These are phyloP conservation scores for Synaphobranchus kaupii DNA, from an alignment of 2,797 vertebrate species.

Conservation along the genomic window DNA sequence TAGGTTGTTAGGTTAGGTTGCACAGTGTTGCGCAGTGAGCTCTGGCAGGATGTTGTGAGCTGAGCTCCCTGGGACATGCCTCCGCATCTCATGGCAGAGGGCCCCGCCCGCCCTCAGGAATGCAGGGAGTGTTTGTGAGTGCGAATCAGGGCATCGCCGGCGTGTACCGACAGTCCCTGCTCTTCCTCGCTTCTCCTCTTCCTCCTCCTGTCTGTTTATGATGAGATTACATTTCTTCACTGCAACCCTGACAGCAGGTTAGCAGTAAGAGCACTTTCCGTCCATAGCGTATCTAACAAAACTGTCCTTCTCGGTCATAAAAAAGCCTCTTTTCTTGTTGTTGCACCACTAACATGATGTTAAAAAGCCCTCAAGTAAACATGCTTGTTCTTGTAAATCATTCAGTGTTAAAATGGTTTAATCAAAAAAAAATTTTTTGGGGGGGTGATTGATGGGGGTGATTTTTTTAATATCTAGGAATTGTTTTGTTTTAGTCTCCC, in stretches of 20 bases:
- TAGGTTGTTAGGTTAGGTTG: too few relatives aligned
- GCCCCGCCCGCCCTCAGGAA: neutral
- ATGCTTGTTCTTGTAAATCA: neutral
- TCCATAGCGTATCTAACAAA: neutral
- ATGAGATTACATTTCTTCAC: neutral
- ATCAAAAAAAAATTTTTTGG: neutral
- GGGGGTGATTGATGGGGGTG: neutral
- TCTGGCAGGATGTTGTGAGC: neutral
- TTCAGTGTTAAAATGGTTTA: neutral
- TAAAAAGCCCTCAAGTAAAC: neutral
- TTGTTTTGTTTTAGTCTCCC: neutral
- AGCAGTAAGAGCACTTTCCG: neutral
- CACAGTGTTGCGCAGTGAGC: neutral
- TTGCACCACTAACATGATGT: neutral
- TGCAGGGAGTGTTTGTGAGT: constrained; percentile 10
- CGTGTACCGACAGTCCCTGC: neutral
- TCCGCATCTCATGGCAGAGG: neutral
- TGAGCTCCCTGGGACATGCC: neutral
- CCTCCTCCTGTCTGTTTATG: neutral
- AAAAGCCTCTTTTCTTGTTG: neutral
- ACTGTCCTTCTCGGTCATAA: neutral
- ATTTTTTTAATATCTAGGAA: neutral
- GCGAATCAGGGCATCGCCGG: neutral
- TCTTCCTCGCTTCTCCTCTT: neutral
- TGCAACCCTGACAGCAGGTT: neutral